Percentiles rank a stretch among this genome's conserved stretches.
phyloP scores from a whole-genome alignment of 2,113 vertebrate genomes.

The Notarius quadriscutis region DNA sequence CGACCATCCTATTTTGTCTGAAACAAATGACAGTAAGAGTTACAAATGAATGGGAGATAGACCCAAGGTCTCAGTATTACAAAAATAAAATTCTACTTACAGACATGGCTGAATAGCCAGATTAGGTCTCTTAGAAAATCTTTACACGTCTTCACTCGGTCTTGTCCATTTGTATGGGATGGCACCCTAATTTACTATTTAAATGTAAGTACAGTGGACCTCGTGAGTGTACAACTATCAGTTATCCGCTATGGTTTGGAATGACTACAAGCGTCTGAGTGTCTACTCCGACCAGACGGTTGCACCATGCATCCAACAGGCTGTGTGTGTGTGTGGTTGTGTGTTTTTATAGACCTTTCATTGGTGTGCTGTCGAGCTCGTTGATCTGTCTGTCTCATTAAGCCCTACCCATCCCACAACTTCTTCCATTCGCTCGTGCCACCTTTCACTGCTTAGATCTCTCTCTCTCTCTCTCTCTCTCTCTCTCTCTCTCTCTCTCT shows the following conservation, averaged over 20 bases:
- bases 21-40: neutral
- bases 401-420: slow-evolving; percentile 50
- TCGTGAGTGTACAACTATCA: neutral
- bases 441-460: neutral
- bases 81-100: slow-evolving; percentile 41
- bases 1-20: neutral
- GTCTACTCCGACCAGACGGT: neutral
- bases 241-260: slow-evolving; percentile 1
- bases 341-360: slow-evolving; percentile 48
- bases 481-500: slow-evolving; percentile 47
- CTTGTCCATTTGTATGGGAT: slow-evolving; percentile 28
- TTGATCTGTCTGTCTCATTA: slow-evolving; percentile 14
- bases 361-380: slow-evolving; percentile 36
- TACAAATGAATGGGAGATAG: too few relatives aligned
- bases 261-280: neutral
- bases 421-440: slow-evolving; percentile 53
- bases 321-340: neutral
- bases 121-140: slow-evolving; percentile 8
- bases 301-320: slow-evolving; percentile 12
- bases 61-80: neutral
- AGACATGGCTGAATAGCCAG: slow-evolving; percentile 38
- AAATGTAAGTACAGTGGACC: neutral
- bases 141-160: slow-evolving; percentile 16
- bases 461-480: slow-evolving; percentile 50
- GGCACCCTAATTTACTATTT: slow-evolving; percentile 3